A percentile compares a stretch with the other conserved stretches of the same genome.
phyloP scores from a whole-genome alignment of 2,113 vertebrate genomes.

The Cheilinus undulatus region DNA sequence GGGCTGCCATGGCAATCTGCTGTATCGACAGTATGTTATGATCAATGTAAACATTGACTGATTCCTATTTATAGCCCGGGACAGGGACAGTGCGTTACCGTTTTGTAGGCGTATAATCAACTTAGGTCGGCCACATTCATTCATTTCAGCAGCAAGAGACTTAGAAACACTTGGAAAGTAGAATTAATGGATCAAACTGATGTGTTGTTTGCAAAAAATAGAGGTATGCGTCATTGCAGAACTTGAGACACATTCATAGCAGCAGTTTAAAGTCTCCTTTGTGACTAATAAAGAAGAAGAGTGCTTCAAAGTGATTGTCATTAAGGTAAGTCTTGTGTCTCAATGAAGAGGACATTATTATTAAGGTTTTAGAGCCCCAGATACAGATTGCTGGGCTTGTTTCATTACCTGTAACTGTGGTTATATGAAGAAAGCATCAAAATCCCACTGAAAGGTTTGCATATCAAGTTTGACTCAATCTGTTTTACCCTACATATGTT shows the following conservation, averaged over 20 bases:
- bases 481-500: too few relatives aligned
- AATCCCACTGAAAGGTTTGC: too few relatives aligned
- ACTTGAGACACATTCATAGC: conserved; percentile 13
- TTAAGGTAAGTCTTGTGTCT: conserved; percentile 3
- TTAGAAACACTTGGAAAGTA: background rate
- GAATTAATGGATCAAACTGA: background rate
- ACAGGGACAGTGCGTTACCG: conserved; percentile 9
- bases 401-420: background rate
- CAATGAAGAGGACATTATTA: background rate
- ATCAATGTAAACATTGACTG: conserved; percentile 61
- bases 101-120: conserved; percentile 11
- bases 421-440: too few relatives aligned
- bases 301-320: background rate
- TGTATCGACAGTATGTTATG: conserved; percentile 33
- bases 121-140: conserved; percentile 17
- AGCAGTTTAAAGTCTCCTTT: background rate
- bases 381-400: background rate
- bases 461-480: too few relatives aligned
- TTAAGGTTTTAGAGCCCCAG: background rate
- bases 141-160: background rate
- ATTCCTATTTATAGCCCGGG: conserved; percentile 41
- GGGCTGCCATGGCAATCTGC: conserved; percentile 42
- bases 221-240: background rate
- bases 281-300: background rate
- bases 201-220: background rate